Evolutionary conservation across 2,113 vertebrate genomes (phyloP).

Genomic region (Crotophaga sulcirostris): DNA sequence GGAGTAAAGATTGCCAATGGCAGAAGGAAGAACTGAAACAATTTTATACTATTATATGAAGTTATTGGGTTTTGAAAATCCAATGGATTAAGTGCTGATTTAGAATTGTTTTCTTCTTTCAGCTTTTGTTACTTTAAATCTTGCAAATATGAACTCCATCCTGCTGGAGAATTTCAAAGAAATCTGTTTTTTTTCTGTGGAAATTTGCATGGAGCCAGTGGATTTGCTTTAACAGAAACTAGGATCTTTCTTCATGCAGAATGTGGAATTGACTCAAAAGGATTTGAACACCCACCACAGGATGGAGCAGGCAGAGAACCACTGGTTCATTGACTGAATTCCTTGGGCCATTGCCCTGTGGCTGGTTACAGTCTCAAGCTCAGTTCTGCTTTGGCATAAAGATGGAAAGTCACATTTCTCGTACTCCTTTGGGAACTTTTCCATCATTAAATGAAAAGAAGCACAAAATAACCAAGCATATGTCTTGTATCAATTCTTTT

Average conservation of each 20-base stretch:
- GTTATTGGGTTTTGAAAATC: background rate
- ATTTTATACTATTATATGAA: background rate
- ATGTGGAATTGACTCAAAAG: background rate
- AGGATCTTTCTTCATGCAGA: background rate
- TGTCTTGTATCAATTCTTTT: background rate
- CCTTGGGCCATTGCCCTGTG: background rate
- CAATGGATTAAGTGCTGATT: background rate
- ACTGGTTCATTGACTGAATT: background rate
- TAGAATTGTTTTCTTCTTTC: background rate
- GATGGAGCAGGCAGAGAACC: background rate
- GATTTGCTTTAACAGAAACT: background rate
- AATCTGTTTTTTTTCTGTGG: background rate
- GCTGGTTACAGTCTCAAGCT: background rate
- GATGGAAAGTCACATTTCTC: background rate
- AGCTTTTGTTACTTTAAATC: background rate
- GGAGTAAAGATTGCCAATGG: background rate
- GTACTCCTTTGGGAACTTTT: background rate
- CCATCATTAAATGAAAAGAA: background rate
- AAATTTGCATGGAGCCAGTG: background rate
- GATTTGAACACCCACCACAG: background rate
- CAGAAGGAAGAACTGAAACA: background rate
- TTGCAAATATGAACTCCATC: background rate
- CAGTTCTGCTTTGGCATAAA: background rate
- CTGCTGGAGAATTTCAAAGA: background rate
- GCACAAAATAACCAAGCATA: background rate